These are phyloP conservation scores for Ceratitis capitata DNA, from an alignment of 1,140 invertebrate genomes.

Conservation along the genomic window DNA sequence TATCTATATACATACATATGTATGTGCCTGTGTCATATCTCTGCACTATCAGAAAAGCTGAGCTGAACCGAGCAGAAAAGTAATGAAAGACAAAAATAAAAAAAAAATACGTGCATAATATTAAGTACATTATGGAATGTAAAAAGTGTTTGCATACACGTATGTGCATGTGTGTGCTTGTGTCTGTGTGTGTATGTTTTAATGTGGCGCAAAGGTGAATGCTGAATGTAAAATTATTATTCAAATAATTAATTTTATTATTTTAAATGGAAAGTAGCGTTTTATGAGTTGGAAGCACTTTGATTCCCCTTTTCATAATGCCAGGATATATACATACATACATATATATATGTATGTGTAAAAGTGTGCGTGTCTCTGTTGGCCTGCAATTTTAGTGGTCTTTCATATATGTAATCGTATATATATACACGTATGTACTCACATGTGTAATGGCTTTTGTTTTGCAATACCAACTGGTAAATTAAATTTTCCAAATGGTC, in stretches of 20 bases:
- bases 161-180: neutral
- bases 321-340: neutral
- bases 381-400: neutral
- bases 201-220: neutral
- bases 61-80: neutral
- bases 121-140: too few relatives aligned
- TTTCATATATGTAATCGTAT: too few relatives aligned
- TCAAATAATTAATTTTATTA: slow-evolving; percentile 29
- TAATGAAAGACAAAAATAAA: neutral
- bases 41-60: too few relatives aligned
- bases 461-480: slow-evolving; percentile 1
- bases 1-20: neutral
- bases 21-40: neutral
- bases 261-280: neutral
- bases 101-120: slow-evolving; percentile 9
- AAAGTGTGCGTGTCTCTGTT: neutral
- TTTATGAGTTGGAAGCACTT: neutral
- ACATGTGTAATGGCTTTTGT: slow-evolving; percentile 1
- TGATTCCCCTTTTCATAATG: neutral
- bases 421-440: too few relatives aligned
- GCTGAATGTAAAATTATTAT: slow-evolving; percentile 6
- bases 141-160: neutral
- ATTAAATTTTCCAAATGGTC: slow-evolving; percentile 15
- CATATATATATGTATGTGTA: neutral
- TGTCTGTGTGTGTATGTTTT: too few relatives aligned